These are phyloP conservation scores for Galeopsomyia nigrocyanea DNA, from an alignment of 2,888 invertebrate species.

Conservation along the genomic window DNA sequence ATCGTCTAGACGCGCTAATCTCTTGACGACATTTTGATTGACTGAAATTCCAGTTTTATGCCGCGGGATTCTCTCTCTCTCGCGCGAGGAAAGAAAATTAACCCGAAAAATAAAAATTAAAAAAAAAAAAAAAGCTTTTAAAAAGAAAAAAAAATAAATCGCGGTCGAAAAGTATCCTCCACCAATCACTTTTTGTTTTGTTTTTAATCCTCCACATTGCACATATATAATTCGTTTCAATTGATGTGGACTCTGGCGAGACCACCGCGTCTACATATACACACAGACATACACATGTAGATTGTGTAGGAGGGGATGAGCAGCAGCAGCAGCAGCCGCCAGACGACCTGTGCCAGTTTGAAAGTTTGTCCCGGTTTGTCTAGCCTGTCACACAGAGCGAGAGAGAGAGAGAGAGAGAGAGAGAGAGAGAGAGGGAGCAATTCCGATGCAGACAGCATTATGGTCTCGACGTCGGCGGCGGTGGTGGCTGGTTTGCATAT, in stretches of 20 bases:
- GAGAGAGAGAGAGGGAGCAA: conserved; percentile 7
- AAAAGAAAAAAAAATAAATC: no score
- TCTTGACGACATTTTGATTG: conserved; percentile 58
- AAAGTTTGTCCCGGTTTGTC: conserved; percentile 66
- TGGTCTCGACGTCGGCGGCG: conserved; percentile 48
- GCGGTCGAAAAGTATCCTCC: no score
- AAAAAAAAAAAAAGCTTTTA: no score
- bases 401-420: no score
- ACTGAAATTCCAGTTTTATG: conserved; percentile 36
- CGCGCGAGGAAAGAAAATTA: no score
- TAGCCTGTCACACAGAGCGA: conserved; percentile 49
- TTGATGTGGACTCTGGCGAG: conserved; percentile 23
- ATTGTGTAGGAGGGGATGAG: conserved; percentile 48
- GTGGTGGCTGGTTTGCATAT: conserved; percentile 11
- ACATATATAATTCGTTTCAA: conserved; percentile 32
- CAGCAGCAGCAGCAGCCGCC: conserved; percentile 48
- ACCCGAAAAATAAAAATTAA: no score
- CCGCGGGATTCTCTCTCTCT: no score
- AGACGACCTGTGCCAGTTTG: conserved; percentile 67
- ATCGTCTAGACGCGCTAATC: conserved; percentile 54
- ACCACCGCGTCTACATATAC: neutral
- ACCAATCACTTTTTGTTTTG: no score
- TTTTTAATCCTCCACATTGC: no score
- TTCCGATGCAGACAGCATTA: conserved; percentile 56
- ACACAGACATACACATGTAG: neutral